Base-by-base conservation (phyloP, 2,797 vertebrate species). In the Pipistrellus nathusii region DNA sequence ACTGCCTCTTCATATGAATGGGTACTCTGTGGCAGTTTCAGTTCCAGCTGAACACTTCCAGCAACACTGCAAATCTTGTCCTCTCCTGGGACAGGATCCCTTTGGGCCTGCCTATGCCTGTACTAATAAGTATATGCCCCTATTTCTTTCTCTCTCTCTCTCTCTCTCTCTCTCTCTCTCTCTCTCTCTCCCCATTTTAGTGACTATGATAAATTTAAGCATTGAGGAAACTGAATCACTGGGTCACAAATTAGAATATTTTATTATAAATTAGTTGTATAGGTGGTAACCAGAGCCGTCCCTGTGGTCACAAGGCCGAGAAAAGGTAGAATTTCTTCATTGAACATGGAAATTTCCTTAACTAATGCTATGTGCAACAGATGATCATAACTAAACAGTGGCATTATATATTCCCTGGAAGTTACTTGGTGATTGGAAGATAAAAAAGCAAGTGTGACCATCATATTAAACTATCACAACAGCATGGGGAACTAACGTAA, bases 151-250 rank as follows among this genome's bases (percentile, higher is more conserved):
- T 10, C 2, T 12, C 10, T 41, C 1, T 41, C 38, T 41, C 1
- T 41, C 38, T 41, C 25, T 0, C 23, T 2, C 0, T 10, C 21
- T 11, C 30, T 68, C 5, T 44, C 30, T 1, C 23, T 7, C 2
- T 53, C 51, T 20, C 14, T 14, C 48, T 25, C 51, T 25, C 15
- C 27, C 53, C 8, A 75, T 75, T 3, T 71, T 57, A 38, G 7
- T 46, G 46, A 78, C 20, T 15, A n/a, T 44, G 25, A 94, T 13
- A 8, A 75, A 88, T 66, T 51, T 55, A 72, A 44, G 3, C 66
- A 83, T 1, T 75, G 25, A 64, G 75, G 15, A 62, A 88, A 76
- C 18, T 35, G 18, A 82, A 72, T 41, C n/a, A 48, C 27, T 2
- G 21, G 30, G 53, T 15, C 20, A 0, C 25, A 83, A 55, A 72